Base-by-base conservation (phyloP, 2,113 vertebrate genomes). In the Pterocles burchelli region DNA sequence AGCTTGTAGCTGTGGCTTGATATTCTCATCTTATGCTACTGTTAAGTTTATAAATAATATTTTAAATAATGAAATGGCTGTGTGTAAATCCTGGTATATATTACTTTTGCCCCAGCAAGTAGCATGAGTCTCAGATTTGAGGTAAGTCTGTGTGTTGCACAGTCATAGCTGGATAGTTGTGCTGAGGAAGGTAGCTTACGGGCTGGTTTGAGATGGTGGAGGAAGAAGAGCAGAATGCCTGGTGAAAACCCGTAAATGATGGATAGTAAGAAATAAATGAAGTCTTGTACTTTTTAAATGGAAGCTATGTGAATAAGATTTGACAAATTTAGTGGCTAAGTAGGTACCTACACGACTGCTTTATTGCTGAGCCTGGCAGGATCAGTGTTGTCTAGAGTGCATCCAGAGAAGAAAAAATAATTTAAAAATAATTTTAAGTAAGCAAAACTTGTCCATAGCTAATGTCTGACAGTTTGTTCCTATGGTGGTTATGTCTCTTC, bases 1-100 rank as follows among this genome's bases (percentile, higher is more conserved):
- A 5, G 6, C 34, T 43, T 63, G 21, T 65, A 46, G 21, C 51
- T 78, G 5, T 73, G 55, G 3, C 29, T 72, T 0, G 0, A 6
- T 61, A 26, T 24, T 75, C 33, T 83, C 17, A 75, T 75, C 19
- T 52, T 62, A 52, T 8, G 2, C 33, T 80, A 7, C 24, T 49
- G 28, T 70, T 79, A 61, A 85, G 19, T 26, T 70, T 55, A 55
- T 59, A 65, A 70, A 52, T 52, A 2, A 4, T 33, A 48, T 33
- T 79, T 71, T 49, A 49, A 67, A 49, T 45, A 62, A 21, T 24
- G 17, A 61, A 73, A 34, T 41, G 11, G 10, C 11, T 54, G 5
- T 31, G 9, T 68, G 13, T 54, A 55, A 73, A n/a, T 84, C 17
- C 59, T 51, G 17, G 3, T 72, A 5, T 31, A 11, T n/a, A 7